These are phyloP conservation scores for Apogon hyalosoma DNA, from an alignment of 2,797 vertebrate genomes.

Conservation along the genomic window DNA sequence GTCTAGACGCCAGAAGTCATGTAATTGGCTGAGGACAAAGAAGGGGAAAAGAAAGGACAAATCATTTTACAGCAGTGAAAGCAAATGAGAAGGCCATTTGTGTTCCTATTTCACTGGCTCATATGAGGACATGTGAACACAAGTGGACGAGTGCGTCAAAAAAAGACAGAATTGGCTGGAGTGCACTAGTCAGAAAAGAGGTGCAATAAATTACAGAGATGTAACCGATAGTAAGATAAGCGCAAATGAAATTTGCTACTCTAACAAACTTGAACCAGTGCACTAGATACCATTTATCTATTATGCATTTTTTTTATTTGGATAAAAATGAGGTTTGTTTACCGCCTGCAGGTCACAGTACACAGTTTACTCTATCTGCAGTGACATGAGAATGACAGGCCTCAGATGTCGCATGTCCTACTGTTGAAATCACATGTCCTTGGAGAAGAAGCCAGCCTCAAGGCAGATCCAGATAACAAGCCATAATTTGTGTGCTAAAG, in stretches of 20 bases:
- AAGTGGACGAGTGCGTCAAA: not conserved
- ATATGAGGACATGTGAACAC: not conserved
- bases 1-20: constrained; percentile 99
- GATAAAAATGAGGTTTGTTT: constrained; percentile 14
- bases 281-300: constrained; percentile 8
- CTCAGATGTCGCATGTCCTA: constrained; percentile 43
- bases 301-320: constrained; percentile 9
- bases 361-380: constrained; percentile 12
- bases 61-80: not conserved
- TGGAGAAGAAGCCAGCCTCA: constrained; percentile 31
- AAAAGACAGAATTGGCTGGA: not conserved
- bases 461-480: constrained; percentile 48
- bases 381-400: constrained; percentile 32
- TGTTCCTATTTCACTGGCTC: not conserved
- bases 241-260: not conserved
- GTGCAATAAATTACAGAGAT: not conserved
- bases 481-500: constrained; percentile 19
- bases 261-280: not conserved
- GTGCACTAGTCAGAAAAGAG: not conserved
- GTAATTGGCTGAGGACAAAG: constrained; percentile 87
- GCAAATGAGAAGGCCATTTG: not conserved
- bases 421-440: constrained; percentile 44
- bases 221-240: not conserved
- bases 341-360: not conserved
- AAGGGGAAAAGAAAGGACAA: constrained; percentile 16